Evolutionary conservation across 2,797 vertebrate species (phyloP).

Genomic region (Hirundo rustica): DNA sequence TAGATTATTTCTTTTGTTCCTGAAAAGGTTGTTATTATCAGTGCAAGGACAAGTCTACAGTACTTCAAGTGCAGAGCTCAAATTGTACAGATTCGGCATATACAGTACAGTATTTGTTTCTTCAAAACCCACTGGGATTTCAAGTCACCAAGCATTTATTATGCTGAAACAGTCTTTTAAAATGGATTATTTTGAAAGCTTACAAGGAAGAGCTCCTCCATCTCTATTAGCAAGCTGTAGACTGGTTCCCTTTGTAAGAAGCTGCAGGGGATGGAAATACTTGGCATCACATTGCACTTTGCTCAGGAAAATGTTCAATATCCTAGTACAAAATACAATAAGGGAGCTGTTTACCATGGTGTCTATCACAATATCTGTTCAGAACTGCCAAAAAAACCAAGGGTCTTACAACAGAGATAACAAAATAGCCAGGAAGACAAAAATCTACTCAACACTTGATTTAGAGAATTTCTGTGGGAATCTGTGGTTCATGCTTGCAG

Average conservation of each 20-base stretch:
- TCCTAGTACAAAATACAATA: conserved; percentile 72
- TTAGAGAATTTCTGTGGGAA: conserved; percentile 73
- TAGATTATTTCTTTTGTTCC: conserved; percentile 17
- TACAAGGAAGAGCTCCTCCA: conserved; percentile 68
- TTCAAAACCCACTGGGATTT: conserved; percentile 52
- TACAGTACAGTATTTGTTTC: conserved; percentile 57
- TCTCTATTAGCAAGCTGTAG: conserved; percentile 65
- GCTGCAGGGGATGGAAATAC: conserved; percentile 75
- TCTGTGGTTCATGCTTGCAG: conserved; percentile 54
- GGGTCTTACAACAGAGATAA: conserved; percentile 64
- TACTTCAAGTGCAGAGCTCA: conserved; percentile 33
- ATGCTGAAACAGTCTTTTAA: conserved; percentile 67
- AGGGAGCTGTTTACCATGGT: conserved; percentile 60
- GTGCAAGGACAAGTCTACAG: conserved; percentile 40
- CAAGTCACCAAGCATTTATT: conserved; percentile 72
- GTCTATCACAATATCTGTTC: conserved; percentile 69
- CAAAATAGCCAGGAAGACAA: conserved; percentile 70
- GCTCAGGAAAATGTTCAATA: conserved; percentile 76
- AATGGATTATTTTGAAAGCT: conserved; percentile 63
- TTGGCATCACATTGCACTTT: conserved; percentile 74
- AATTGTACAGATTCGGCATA: conserved; percentile 18
- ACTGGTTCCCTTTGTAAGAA: conserved; percentile 71
- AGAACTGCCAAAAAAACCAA: conserved; percentile 67
- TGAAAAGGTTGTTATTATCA: conserved; percentile 26
- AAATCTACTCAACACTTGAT: conserved; percentile 55